Percentiles rank a stretch among this genome's conserved stretches.
Evolutionary conservation across 2,113 vertebrate species (phyloP).

Genomic region (Petaurus breviceps): DNA sequence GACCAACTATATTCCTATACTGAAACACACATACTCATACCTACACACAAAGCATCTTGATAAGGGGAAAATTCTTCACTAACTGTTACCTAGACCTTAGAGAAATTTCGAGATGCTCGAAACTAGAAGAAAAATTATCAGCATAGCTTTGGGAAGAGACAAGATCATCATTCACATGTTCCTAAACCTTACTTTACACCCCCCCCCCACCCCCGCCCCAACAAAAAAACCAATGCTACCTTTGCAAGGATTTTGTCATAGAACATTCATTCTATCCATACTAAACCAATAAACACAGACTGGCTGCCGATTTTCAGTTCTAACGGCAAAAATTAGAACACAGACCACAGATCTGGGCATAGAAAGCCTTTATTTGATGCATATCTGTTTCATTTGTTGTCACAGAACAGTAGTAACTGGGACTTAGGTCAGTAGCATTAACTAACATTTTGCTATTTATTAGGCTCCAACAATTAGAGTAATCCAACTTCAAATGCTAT

Average conservation of each 20-base stretch:
- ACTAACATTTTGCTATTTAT: not conserved
- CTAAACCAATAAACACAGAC: not conserved
- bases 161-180: not conserved
- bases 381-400: not conserved
- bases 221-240: not conserved
- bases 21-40: not conserved
- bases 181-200: not conserved
- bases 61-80: not conserved
- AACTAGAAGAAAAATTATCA: not conserved
- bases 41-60: not conserved
- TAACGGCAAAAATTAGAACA: conserved; percentile 40
- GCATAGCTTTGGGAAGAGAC: not conserved
- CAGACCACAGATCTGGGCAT: conserved; percentile 9
- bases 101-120: not conserved
- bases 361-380: conserved; percentile 61
- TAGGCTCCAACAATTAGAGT: not conserved
- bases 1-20: not conserved
- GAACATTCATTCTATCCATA: not conserved
- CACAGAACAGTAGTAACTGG: not conserved
- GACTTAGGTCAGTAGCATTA: conserved; percentile 23
- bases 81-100: no score
- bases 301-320: not conserved
- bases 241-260: not conserved
- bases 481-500: not conserved
- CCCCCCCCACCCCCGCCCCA: no score